Percentiles rank a stretch among this genome's conserved stretches.
These are phyloP conservation scores for Macroramphosus scolopax DNA, from an alignment of 2,797 vertebrate genomes.

Conservation along the genomic window DNA sequence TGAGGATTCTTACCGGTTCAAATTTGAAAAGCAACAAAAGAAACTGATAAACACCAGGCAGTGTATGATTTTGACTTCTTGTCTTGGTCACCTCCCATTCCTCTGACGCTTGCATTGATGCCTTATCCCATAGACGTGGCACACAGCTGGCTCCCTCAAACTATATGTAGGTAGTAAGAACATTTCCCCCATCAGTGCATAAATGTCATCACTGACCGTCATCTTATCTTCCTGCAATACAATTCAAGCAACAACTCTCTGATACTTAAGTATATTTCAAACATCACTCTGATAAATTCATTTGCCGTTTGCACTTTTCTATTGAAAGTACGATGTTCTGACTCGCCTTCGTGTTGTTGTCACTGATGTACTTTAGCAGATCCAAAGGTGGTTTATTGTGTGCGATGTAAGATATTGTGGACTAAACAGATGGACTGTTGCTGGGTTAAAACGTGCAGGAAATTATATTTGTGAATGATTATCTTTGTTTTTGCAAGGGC, in stretches of 20 bases:
- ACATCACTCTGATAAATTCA: conserved; percentile 31
- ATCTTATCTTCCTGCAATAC: conserved; percentile 24
- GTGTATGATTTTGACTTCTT: too few species aligned
- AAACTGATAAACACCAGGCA: not conserved
- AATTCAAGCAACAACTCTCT: too few species aligned
- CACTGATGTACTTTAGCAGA: conserved; percentile 45
- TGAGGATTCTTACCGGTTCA: not conserved
- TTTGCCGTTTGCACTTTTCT: conserved; percentile 57
- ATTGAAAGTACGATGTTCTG: conserved; percentile 46
- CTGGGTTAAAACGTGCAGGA: conserved; percentile 4
- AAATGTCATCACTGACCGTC: conserved; percentile 44
- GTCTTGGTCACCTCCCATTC: too few species aligned
- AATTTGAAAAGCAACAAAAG: not conserved
- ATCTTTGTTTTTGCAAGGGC: conserved; percentile 8
- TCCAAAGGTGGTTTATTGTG: conserved; percentile 39
- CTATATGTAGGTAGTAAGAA: conserved; percentile 17
- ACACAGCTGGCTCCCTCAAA: conserved; percentile 25
- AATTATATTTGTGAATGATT: conserved; percentile 24
- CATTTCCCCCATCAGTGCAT: conserved; percentile 27
- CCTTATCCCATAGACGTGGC: conserved; percentile 40
- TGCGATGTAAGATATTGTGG: conserved; percentile 31
- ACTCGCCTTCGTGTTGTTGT: conserved; percentile 48
- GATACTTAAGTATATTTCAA: conserved; percentile 35
- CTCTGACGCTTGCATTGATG: conserved; percentile 38
- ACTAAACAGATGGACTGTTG: conserved; percentile 20